Base-by-base conservation (phyloP, 2,113 vertebrate species). In the Tapirus terrestris region DNA sequence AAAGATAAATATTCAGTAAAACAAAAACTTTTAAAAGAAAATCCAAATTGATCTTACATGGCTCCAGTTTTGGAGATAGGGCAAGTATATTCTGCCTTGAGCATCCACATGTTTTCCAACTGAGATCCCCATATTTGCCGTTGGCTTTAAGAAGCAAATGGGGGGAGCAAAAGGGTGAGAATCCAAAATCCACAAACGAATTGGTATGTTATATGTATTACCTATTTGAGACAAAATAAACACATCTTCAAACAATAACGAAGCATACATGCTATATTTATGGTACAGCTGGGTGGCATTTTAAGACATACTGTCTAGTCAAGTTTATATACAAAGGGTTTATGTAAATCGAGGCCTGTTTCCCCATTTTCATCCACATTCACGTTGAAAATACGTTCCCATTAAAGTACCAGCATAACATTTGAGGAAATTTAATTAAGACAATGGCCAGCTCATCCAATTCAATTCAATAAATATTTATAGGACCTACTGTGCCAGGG, bases 121-220 rank as follows among this genome's bases (percentile, higher is more conserved):
- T 8, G 98, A 99, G 98, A 99, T 99, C 60, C 99, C 98, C 99
- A 99, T 99, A 98, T 98, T 99, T 4, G 98, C 43, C 13, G 99
- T 99, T 0, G 99, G 99, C 87, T 99, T 99, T 98, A 99, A 94
- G 97, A 99, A 99, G 87, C 99, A 99, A 95, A 99, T 99, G 60
- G 99, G 99, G 1, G 99, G 99, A 51, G 99, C 99, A 98, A 99
- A 99, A 60, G 99, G 99, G 96, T 99, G 99, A 5, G 99, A 99
- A 98, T 99, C 99, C 99, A 99, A 97, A 97, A 99, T 99, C 99
- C 99, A 99, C 89, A 99, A 98, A 97, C 95, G 98, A 96, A 99
- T 94, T 56, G 99, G 99, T 90, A 99, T 99, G 98, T 99, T 99
- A 93, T 99, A 99, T 5, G 98, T 99, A 87, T 96, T 98, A 51